Evolutionary conservation across 2,888 invertebrate species (phyloP).

Genomic region (Luperina testacea): DNA sequence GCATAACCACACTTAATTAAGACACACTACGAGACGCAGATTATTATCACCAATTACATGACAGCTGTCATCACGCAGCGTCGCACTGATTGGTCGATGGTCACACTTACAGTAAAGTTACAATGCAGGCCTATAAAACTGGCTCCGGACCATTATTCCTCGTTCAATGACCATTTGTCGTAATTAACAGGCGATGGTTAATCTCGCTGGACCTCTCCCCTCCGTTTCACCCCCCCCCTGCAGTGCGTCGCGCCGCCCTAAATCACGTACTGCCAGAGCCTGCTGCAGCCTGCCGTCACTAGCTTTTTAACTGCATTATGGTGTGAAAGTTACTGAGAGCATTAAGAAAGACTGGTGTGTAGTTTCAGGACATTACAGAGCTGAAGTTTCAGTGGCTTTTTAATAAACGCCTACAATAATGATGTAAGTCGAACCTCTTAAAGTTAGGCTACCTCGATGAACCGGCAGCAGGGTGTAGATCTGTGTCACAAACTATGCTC

Average conservation of each 20-base stretch:
- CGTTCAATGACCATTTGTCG: constrained; percentile 84
- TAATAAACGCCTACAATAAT: neutral
- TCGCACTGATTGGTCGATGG: constrained; percentile 50
- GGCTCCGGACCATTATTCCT: constrained; percentile 74
- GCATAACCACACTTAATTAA: constrained; percentile 27
- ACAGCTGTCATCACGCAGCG: constrained; percentile 50
- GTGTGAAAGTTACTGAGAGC: constrained; percentile 10
- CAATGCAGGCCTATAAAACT: constrained; percentile 55
- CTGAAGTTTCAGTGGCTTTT: neutral
- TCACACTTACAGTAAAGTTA: constrained; percentile 24
- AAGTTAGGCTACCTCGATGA: too few relatives aligned
- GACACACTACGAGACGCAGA: constrained; percentile 18
- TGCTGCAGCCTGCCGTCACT: constrained; percentile 56
- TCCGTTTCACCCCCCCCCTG: constrained; percentile 35
- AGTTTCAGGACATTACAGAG: neutral
- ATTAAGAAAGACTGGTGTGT: neutral
- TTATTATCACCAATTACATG: constrained; percentile 50
- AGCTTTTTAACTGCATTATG: constrained; percentile 53
- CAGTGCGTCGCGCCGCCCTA: constrained; percentile 84
- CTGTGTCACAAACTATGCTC: too few relatives aligned
- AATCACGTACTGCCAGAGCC: constrained; percentile 79
- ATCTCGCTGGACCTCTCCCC: constrained; percentile 72
- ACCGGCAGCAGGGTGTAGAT: too few relatives aligned
- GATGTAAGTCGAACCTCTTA: too few relatives aligned
- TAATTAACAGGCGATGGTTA: constrained; percentile 86